Conservation (phyloP, 2,113 vertebrate genomes). For the Heptranchias perlo region DNA sequence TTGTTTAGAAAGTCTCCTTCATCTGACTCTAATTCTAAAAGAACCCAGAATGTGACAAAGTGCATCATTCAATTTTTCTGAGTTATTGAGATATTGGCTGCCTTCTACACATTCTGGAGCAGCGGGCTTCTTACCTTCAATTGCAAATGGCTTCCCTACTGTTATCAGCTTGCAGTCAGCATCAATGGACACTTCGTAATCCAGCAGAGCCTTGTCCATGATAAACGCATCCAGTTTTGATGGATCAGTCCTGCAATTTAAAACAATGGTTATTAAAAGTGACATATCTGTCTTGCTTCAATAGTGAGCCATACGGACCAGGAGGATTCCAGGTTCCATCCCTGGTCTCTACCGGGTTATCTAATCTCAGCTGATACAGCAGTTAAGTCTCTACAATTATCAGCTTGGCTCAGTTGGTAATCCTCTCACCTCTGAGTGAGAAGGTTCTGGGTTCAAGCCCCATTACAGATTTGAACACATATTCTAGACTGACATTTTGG, state of each 20-base stretch:
- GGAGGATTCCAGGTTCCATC: neutral
- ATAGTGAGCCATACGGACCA: neutral
- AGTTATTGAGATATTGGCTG: neutral
- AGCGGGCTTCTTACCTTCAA: slow-evolving; percentile 63
- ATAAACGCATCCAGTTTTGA: slow-evolving; percentile 79
- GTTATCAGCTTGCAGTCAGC: slow-evolving; percentile 77
- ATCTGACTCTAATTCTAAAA: neutral
- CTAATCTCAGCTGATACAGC: neutral
- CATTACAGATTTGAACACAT: neutral
- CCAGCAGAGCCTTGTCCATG: slow-evolving; percentile 80
- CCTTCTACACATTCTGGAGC: neutral
- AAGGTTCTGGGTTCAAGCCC: neutral
- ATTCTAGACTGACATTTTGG: neutral
- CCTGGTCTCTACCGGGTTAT: neutral
- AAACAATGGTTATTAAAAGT: no score
- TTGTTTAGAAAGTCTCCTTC: neutral
- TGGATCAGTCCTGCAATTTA: slow-evolving; percentile 67
- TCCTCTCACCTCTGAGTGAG: neutral
- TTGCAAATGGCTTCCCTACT: slow-evolving; percentile 80
- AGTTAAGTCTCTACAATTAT: neutral
- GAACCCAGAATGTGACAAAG: neutral
- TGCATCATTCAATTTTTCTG: neutral
- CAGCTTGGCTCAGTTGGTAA: neutral
- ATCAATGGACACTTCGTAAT: slow-evolving; percentile 82
- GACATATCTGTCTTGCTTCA: neutral